Conservation (phyloP, 1,140 invertebrate species). For the Cherax quadricarinatus region DNA sequence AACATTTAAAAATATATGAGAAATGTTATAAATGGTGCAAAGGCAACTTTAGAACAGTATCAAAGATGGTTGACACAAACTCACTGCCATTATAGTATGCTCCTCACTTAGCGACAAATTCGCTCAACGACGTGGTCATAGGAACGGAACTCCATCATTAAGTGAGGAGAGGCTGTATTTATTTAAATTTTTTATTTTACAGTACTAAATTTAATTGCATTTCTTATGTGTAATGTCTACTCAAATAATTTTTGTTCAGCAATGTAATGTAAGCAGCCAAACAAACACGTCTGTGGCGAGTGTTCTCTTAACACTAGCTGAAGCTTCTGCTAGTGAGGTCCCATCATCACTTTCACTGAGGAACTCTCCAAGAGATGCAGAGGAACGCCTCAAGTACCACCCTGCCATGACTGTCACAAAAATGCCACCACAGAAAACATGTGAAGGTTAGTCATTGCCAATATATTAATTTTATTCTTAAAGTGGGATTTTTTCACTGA, state of each 20-base stretch:
- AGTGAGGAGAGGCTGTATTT: no score
- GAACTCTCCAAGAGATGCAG: background rate
- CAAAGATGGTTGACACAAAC: no score
- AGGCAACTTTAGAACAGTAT: no score
- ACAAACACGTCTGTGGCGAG: constrained; percentile 53
- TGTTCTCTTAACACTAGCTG: constrained; percentile 49
- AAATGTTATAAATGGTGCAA: no score
- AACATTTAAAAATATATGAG: no score
- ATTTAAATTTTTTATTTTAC: background rate
- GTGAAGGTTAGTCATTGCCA: background rate
- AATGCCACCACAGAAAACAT: background rate
- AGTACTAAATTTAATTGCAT: background rate
- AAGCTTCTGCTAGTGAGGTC: background rate
- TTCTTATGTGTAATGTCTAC: background rate
- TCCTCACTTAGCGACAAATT: no score
- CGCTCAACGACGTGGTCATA: no score
- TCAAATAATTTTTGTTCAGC: background rate
- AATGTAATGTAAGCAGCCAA: background rate
- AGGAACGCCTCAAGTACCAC: background rate
- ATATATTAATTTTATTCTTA: no score
- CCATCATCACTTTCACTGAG: background rate
- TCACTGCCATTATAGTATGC: no score
- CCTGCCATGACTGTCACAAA: background rate
- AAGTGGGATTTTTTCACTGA: no score
- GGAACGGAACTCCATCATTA: no score